Base-by-base conservation (phyloP, 1,140 invertebrate genomes). In the Conopomorpha cramerella region DNA sequence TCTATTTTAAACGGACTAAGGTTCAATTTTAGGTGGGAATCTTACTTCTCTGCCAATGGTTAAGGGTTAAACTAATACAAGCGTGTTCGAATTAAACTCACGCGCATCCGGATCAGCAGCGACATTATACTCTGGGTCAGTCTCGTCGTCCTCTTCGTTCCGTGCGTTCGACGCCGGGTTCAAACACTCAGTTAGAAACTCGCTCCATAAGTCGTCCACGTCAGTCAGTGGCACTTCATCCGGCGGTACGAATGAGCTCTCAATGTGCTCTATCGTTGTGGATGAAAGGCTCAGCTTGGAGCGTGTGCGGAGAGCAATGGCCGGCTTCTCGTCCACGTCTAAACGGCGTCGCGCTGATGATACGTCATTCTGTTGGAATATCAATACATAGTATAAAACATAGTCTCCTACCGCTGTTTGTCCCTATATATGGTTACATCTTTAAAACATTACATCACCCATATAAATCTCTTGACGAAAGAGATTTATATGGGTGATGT, bases 81-180 rank as follows among this genome's bases (percentile, higher is more conserved):
- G n/a, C n/a, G n/a, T n/a, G n/a, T n/a, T n/a, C n/a, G n/a, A n/a
- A n/a, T n/a, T n/a, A n/a, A 29, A 61, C 62, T 50, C 52, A 86
- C 84, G 60, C 43, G 82, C 73, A 66, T 91, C 88, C 49, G 90
- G 84, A 60, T 93, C 93, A 17, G 87, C 89, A 11, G 92, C 81
- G 26, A 92, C 85, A 76, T 92, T 92, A 67, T 95, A 96, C 60
- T 96, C 93, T 0, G 95, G 93, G 80, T 98, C 93, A 29, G 88
- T 85, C 45, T 93, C 89, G 43, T 90, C 88, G 76, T 94, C 92
- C 55, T 93, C 91, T 54, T 91, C 89, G 34, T 81, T 57, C 11
- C 66, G 74, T 11, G 77, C 41, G 3, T 35, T 79, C 45, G 80
- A 73, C 13, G 86, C 62, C 1, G 89, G 88, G 50, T 86, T 81